Conservation (phyloP, 2,888 invertebrate genomes). For the Drosophila imparisetae region DNA sequence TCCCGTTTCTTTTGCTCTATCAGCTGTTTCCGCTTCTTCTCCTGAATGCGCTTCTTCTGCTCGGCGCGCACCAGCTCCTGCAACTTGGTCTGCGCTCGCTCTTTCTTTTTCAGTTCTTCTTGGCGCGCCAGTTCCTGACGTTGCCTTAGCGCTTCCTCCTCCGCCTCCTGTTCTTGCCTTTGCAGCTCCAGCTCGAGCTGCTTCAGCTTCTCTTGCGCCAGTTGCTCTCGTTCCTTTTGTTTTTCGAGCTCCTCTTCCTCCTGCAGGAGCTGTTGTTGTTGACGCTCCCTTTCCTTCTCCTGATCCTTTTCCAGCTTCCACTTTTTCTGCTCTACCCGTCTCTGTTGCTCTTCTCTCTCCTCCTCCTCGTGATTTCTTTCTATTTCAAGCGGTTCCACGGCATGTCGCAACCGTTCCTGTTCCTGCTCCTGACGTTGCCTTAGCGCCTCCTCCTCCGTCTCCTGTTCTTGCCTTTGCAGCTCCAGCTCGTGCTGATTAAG, state of each 20-base stretch:
- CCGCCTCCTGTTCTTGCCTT: slow-evolving; percentile 5
- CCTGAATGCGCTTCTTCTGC: background rate
- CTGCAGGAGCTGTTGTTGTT: background rate
- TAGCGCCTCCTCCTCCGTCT: background rate
- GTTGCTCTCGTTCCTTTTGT: background rate
- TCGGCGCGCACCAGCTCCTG: background rate
- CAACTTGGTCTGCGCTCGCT: background rate
- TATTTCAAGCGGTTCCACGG: background rate
- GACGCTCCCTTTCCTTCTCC: background rate
- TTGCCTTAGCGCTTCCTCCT: background rate
- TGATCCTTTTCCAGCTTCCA: slow-evolving; percentile 5
- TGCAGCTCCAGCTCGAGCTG: background rate
- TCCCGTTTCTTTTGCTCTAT: background rate
- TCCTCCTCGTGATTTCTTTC: slow-evolving; percentile 18
- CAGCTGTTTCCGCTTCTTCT: slow-evolving; percentile 2
- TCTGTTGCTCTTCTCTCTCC: background rate
- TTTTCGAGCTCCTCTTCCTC: slow-evolving; percentile 2
- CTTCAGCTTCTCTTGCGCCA: slow-evolving; percentile 7
- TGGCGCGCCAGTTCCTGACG: background rate
- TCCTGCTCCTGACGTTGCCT: background rate
- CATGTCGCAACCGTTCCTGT: background rate
- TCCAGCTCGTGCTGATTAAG: slow-evolving; percentile 2
- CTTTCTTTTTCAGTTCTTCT: background rate
- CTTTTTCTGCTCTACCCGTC: slow-evolving; percentile 2
- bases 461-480: slow-evolving; percentile 5